Evolutionary conservation across 1,140 invertebrate genomes (phyloP).

Genomic region (Chrysomallon squamiferum): DNA sequence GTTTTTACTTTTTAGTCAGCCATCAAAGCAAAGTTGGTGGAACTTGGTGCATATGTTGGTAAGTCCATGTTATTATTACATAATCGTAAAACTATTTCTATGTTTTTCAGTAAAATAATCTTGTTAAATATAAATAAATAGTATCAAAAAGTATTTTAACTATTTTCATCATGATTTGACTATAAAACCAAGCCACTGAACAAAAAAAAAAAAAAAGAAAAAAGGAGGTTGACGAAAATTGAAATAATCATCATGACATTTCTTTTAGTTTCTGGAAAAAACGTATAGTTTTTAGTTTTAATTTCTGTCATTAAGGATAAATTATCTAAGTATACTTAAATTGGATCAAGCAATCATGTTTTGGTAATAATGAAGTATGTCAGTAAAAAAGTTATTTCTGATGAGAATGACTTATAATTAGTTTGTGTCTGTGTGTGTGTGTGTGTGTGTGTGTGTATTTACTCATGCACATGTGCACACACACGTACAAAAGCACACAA

Average conservation of each 20-base stretch:
- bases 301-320: not conserved
- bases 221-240: too few relatives aligned
- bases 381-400: not conserved
- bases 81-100: not conserved
- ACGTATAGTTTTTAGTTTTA: not conserved
- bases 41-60: conserved; percentile 85
- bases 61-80: conserved; percentile 54
- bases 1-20: conserved; percentile 77
- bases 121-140: not conserved
- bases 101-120: not conserved
- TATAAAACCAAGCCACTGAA: too few relatives aligned
- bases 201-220: too few relatives aligned
- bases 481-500: too few relatives aligned
- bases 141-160: not conserved
- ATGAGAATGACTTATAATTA: not conserved
- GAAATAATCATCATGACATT: too few relatives aligned
- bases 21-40: conserved; percentile 92
- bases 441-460: too few relatives aligned
- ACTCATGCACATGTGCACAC: too few relatives aligned
- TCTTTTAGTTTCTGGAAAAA: too few relatives aligned
- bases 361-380: too few relatives aligned
- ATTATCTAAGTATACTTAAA: not conserved
- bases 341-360: not conserved
- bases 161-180: too few relatives aligned
- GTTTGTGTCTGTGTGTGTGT: conserved; percentile 7